Evolutionary conservation across 2,797 vertebrate genomes (phyloP).

Genomic region (Crypturellus tataupa): DNA sequence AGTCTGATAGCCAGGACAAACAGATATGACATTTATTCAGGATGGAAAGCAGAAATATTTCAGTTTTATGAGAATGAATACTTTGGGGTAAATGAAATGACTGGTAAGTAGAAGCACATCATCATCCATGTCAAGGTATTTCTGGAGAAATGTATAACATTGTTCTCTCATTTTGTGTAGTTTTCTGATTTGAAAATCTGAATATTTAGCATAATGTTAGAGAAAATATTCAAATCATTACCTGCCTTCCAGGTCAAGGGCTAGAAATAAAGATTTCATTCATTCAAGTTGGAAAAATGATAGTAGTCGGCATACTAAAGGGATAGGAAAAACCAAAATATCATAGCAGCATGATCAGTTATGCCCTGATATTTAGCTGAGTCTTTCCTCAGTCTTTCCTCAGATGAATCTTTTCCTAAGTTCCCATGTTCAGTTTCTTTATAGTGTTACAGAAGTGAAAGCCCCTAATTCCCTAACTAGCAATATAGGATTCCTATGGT

Average conservation of each 20-base stretch:
- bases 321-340: neutral
- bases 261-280: neutral
- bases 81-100: neutral
- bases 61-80: neutral
- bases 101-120: neutral
- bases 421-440: neutral
- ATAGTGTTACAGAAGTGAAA: neutral
- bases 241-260: neutral
- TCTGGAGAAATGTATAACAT: neutral
- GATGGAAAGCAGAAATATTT: neutral
- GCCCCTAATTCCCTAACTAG: neutral
- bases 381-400: neutral
- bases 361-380: neutral
- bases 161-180: neutral
- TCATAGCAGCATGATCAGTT: neutral
- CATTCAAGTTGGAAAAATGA: neutral
- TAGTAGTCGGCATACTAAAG: neutral
- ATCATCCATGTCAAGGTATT: neutral
- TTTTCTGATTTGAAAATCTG: neutral
- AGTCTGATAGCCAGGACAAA: neutral
- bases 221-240: neutral
- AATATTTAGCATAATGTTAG: neutral
- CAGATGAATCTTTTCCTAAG: neutral
- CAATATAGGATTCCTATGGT: neutral
- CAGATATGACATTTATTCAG: too few species aligned